These are phyloP conservation scores for Pogonophryne albipinna DNA, from an alignment of 2,797 vertebrate species.

Conservation along the genomic window DNA sequence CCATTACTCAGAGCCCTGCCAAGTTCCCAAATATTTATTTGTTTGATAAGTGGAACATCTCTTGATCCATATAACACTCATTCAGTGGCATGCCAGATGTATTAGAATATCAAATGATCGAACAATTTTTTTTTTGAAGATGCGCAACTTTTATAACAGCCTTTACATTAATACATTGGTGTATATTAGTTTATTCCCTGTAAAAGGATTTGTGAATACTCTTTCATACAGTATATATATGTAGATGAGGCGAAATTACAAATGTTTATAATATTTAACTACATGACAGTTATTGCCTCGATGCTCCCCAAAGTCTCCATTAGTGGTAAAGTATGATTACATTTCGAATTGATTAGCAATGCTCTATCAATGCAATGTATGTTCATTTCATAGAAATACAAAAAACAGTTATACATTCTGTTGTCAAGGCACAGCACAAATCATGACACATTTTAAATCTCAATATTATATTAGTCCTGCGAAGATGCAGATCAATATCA, in stretches of 20 bases:
- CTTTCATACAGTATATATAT: neutral
- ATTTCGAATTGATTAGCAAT: neutral
- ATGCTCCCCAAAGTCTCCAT: neutral
- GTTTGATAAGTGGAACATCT: constrained; percentile 2
- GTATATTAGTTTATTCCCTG: neutral
- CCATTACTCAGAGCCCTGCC: neutral
- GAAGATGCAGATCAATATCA: constrained; percentile 15
- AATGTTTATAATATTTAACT: neutral
- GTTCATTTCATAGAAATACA: neutral
- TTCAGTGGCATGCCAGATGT: neutral
- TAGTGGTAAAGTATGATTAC: neutral
- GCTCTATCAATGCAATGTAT: neutral
- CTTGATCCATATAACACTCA: neutral
- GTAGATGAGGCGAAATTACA: neutral
- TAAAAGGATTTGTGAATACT: neutral
- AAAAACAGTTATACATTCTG: neutral
- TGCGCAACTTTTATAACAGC: neutral
- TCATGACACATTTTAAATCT: neutral
- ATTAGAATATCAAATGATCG: neutral
- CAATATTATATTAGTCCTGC: neutral
- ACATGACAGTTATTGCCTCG: neutral
- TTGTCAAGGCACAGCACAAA: neutral
- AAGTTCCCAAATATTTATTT: neutral
- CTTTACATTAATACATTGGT: neutral
- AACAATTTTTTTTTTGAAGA: neutral